Evolutionary conservation across 2,113 vertebrate species (phyloP), one percentile per base, ranked within the genome.

Genomic region (Clupea harengus): DNA sequence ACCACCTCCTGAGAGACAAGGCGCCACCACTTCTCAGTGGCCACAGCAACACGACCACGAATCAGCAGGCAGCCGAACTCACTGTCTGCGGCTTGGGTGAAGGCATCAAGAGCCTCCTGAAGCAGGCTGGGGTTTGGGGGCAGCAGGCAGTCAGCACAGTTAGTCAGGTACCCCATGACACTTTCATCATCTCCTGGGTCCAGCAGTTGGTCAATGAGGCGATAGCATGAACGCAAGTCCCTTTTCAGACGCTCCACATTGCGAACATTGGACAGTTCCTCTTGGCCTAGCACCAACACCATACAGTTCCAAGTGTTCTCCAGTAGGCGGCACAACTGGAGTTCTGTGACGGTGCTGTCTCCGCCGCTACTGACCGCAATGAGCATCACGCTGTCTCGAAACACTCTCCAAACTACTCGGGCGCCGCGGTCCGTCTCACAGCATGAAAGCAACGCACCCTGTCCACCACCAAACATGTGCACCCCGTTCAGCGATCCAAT

Each of bases 401-500:
- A 98, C 11, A 95, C 95, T 83, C 95, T 95, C 97, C 97, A 98
- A 60, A 96, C 93, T 88, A 98, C 95, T 0, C 88, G 94, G 0
- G 95, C 96, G 28, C 96, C 95, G 1, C 81, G 88, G n/a, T 95
- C 93, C 0, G 96, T 97, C 90, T 94, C 93, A 32, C 95, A 96
- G 85, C 93, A 93, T 81, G 90, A 94, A 89, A 98, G 87, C 22
- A 91, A 87, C 0, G 94, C 96, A 15, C 94, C 95, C 84, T 98
- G 95, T 44, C 97, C 97, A 10, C 92, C 95, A 4, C 96, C 97
- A 28, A 98, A 98, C 97, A 98, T 98, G 91, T 98, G 97, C 8
- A 98, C 97, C 0, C 97, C 97, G 39, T 98, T 98, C 82, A 98
- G 91, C 8, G 97, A 97, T 57, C 97, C 97, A 78, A 98, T 97